Percentiles rank a stretch among this genome's conserved stretches.
These are phyloP conservation scores for Galerucella nymphaeae DNA, from an alignment of 2,888 invertebrate genomes.

Conservation along the genomic window DNA sequence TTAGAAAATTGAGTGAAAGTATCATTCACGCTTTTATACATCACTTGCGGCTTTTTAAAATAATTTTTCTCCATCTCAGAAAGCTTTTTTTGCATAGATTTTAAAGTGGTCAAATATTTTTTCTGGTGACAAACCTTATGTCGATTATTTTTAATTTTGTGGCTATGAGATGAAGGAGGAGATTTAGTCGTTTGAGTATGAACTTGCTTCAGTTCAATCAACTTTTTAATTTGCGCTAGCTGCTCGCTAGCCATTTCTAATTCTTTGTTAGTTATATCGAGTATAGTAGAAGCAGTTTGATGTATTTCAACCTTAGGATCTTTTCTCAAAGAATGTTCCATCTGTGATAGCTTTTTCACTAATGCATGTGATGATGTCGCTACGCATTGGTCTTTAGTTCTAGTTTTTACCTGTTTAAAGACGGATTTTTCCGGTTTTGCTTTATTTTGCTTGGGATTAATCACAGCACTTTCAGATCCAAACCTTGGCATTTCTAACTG, in stretches of 20 bases:
- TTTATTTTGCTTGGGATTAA: constrained; percentile 22
- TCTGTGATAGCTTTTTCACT: constrained; percentile 19
- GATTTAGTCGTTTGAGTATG: constrained; percentile 13
- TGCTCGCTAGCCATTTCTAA: constrained; percentile 35
- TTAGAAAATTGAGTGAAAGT: constrained; percentile 36
- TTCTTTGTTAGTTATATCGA: constrained; percentile 37
- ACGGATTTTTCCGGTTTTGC: neutral
- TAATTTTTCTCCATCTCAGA: constrained; percentile 54
- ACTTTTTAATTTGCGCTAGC: constrained; percentile 28
- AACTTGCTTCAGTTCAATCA: constrained; percentile 27
- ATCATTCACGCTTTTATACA: constrained; percentile 47
- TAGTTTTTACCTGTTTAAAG: neutral
- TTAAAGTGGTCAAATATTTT: constrained; percentile 51
- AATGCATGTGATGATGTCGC: constrained; percentile 4
- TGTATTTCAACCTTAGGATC: constrained; percentile 18
- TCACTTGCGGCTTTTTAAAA: constrained; percentile 42
- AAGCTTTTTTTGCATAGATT: constrained; percentile 51
- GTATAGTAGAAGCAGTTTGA: constrained; percentile 24
- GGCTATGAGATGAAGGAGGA: constrained; percentile 7
- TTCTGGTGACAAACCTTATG: constrained; percentile 39
- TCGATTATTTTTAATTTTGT: constrained; percentile 30
- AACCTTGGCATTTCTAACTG: constrained; percentile 40
- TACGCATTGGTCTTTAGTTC: neutral
- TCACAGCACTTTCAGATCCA: constrained; percentile 40
- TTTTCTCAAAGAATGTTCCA: constrained; percentile 19